phyloP scores from a whole-genome alignment of 2,797 vertebrate genomes.

The Pipistrellus pygmaeus region DNA sequence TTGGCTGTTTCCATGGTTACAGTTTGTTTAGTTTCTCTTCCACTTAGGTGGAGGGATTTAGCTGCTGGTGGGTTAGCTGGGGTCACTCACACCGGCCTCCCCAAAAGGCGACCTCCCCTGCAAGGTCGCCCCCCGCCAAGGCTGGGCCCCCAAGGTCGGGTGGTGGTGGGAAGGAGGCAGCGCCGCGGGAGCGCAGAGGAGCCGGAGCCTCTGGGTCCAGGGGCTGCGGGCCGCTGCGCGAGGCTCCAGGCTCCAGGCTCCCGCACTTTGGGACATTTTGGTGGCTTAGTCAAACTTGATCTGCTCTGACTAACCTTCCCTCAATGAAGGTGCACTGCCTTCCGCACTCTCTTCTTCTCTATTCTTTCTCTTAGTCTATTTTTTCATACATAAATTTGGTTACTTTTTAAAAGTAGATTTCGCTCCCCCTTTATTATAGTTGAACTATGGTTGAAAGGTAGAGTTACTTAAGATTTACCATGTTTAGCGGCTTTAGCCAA shows the following conservation, averaged over 20 bases:
- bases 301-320: no score
- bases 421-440: not conserved
- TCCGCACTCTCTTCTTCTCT: no score
- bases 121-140: no score
- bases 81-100: no score
- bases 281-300: not conserved
- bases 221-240: not conserved
- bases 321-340: not conserved
- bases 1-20: constrained; percentile 83
- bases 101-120: not conserved
- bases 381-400: not conserved
- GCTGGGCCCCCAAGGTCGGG: accelerated
- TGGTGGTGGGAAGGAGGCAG: accelerated
- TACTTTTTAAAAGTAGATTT: not conserved
- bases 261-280: not conserved
- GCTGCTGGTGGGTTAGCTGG: not conserved
- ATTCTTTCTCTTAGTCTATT: not conserved
- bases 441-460: not conserved
- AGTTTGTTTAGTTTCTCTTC: not conserved
- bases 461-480: not conserved
- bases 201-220: not conserved
- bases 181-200: accelerated
- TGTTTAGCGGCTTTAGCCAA: not conserved
- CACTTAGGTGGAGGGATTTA: accelerated
- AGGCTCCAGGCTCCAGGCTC: no score